Conservation (phyloP, 2,113 vertebrate genomes). For the Halichoerus grypus region DNA sequence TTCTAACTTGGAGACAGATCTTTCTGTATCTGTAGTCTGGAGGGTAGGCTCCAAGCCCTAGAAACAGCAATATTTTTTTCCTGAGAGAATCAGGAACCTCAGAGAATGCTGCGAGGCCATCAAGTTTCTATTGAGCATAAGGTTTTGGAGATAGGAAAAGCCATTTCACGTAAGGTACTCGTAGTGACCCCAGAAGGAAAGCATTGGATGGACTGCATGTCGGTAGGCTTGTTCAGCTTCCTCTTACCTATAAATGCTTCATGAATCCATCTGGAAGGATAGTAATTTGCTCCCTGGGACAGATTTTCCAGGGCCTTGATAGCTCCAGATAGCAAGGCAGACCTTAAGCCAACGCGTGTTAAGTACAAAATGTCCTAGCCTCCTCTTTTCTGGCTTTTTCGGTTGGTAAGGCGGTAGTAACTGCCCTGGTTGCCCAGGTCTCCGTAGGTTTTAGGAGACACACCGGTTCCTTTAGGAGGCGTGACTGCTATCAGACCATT, state of each 20-base stretch:
- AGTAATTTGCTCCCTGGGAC: constrained; percentile 17
- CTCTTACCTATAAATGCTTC: neutral
- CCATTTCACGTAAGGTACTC: neutral
- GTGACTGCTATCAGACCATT: neutral
- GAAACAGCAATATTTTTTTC: neutral
- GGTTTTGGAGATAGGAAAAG: neutral
- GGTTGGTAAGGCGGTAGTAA: neutral
- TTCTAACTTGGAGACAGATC: neutral
- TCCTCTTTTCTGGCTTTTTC: neutral
- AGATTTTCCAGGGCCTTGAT: constrained; percentile 42
- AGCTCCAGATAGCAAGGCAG: constrained; percentile 22
- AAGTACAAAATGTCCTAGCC: neutral
- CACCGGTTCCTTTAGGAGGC: neutral
- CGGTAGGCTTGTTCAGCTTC: neutral
- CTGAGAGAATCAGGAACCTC: constrained; percentile 6
- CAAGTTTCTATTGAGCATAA: neutral
- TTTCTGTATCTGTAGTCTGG: neutral
- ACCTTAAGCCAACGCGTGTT: neutral
- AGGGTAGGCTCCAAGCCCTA: neutral
- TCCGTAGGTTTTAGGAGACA: neutral
- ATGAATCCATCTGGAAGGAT: constrained; percentile 32
- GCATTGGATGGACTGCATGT: neutral
- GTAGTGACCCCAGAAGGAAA: neutral
- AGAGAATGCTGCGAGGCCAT: neutral
- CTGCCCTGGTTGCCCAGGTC: neutral